Conservation (phyloP, 2,888 invertebrate species). For the Agrochola litura region DNA sequence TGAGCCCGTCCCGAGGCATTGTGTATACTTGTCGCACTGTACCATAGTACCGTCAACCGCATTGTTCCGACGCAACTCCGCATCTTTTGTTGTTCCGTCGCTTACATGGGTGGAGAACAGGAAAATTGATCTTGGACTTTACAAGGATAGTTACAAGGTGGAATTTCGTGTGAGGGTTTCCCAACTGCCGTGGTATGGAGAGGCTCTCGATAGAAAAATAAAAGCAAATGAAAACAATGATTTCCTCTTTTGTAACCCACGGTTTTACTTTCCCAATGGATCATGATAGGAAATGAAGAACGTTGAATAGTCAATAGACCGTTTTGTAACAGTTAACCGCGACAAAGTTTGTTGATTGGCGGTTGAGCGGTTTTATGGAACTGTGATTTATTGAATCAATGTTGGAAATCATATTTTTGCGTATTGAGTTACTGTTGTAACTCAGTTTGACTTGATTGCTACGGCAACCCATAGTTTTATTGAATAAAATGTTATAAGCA, state of each 20-base stretch:
- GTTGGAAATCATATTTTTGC: conserved; percentile 38
- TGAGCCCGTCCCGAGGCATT: conserved; percentile 45
- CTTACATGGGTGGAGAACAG: conserved; percentile 25
- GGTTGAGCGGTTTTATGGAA: conserved; percentile 27
- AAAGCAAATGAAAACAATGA: conserved; percentile 55
- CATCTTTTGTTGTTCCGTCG: conserved; percentile 52
- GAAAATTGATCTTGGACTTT: conserved; percentile 20
- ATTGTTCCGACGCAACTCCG: conserved; percentile 53
- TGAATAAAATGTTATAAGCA: not conserved
- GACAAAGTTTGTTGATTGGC: conserved; percentile 57
- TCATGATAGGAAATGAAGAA: conserved; percentile 9
- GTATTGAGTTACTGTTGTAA: conserved; percentile 2
- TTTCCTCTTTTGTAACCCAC: conserved; percentile 42
- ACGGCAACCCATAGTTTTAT: not conserved
- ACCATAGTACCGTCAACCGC: conserved; percentile 48
- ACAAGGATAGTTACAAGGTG: not conserved
- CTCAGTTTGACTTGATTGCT: conserved; percentile 18
- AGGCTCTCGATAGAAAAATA: conserved; percentile 51
- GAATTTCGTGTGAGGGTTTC: not conserved
- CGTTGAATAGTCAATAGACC: conserved; percentile 25
- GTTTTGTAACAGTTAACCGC: conserved; percentile 27
- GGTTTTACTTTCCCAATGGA: conserved; percentile 29
- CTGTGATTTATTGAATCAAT: conserved; percentile 36
- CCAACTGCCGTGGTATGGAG: conserved; percentile 33
- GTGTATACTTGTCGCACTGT: conserved; percentile 53